Evolutionary conservation across 2,797 vertebrate species (phyloP).

Genomic region (Poecilia velifera): DNA sequence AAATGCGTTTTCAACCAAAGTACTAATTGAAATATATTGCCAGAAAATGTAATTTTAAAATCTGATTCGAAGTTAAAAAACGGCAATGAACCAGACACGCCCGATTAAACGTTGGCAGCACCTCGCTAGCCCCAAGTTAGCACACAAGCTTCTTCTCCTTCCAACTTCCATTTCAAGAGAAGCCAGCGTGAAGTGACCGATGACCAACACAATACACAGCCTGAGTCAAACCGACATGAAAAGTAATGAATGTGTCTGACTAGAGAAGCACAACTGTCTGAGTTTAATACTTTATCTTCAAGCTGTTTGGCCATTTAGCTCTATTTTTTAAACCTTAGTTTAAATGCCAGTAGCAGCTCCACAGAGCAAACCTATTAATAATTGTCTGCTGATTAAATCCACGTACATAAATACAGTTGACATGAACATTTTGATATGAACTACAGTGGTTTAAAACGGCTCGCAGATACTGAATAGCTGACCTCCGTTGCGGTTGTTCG

Average conservation of each 20-base stretch:
- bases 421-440: neutral
- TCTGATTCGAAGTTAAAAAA: neutral
- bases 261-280: neutral
- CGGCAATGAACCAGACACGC: conserved; percentile 14
- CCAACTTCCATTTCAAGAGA: conserved; percentile 46
- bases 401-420: neutral
- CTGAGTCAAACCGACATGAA: neutral
- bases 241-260: neutral
- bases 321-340: conserved; percentile 14
- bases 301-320: conserved; percentile 18
- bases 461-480: conserved; percentile 10
- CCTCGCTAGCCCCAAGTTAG: conserved; percentile 44
- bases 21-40: neutral
- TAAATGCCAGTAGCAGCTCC: neutral
- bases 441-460: neutral
- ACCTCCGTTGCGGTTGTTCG: conserved; percentile 47
- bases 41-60: neutral
- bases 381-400: neutral
- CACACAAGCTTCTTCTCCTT: conserved; percentile 17
- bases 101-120: conserved; percentile 18
- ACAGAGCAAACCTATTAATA: neutral
- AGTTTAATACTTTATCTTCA: neutral
- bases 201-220: conserved; percentile 6
- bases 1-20: neutral
- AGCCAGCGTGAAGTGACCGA: conserved; percentile 6